A percentile compares a stretch with the other conserved stretches of the same genome.
These are phyloP conservation scores for Phrynosoma platyrhinos DNA, from an alignment of 2,113 vertebrate genomes.

Conservation along the genomic window DNA sequence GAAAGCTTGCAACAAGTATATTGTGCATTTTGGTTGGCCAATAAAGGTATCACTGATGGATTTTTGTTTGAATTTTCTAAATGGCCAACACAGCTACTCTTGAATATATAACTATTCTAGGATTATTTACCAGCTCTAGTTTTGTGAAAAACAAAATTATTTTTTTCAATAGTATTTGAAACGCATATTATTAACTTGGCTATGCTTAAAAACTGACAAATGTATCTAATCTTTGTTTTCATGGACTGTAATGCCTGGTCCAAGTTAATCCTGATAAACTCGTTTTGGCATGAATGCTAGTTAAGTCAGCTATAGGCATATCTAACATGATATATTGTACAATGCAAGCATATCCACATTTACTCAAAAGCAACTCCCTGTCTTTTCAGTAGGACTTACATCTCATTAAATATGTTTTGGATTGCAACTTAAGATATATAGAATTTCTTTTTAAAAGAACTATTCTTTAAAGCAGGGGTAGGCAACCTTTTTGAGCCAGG, in stretches of 20 bases:
- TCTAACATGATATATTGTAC: neutral
- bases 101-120: conserved; percentile 23
- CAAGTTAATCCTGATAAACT: conserved; percentile 19
- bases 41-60: too few relatives aligned
- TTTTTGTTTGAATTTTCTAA: too few relatives aligned
- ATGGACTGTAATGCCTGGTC: conserved; percentile 11
- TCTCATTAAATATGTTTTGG: neutral
- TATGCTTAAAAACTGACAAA: neutral
- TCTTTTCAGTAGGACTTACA: too few relatives aligned
- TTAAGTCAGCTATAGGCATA: neutral
- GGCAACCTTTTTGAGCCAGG: too few relatives aligned
- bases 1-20: too few relatives aligned
- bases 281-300: neutral
- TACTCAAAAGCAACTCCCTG: neutral
- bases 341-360: neutral
- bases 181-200: neutral
- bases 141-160: neutral
- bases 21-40: too few relatives aligned
- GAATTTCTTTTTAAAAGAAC: neutral
- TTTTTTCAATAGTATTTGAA: conserved; percentile 22
- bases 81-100: too few relatives aligned
- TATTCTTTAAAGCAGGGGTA: neutral
- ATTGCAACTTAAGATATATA: neutral
- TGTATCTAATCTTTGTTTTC: conserved; percentile 13
- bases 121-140: neutral